Base-by-base conservation (phyloP, 2,888 invertebrate genomes). In the Lasius fuliginosus region DNA sequence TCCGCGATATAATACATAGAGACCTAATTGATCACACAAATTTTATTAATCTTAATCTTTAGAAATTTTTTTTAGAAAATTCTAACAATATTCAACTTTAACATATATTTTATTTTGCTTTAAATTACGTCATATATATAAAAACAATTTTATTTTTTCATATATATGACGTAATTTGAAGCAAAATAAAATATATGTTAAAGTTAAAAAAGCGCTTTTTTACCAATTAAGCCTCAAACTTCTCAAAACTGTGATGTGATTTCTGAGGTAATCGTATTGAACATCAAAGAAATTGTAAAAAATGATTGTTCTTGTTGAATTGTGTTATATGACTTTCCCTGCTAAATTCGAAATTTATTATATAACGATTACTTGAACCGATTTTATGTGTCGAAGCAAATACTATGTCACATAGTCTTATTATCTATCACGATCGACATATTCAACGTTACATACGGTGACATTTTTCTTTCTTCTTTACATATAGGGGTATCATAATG, bases 391-490 rank as follows among this genome's bases (percentile, higher is more conserved):
- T 30, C 58, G 27, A 18, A 33, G 33, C 49, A 33, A 76, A 76
- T 64, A 76, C 65, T 85, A 49, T 68, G 23, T 73, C 84, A n/a
- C 64, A 74, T 77, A 69, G 62, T 60, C 27, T 76, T 67, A 53
- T 84, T 73, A 77, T 49, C 68, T 58, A 58, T 12, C 42, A 42
- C 42, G 46, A 71, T 71, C 60, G 71, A 81, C 71, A 81, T 36
- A 79, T 69, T 79, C 68, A 58, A 79, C 42, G 30, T 69, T 85
- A 65, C 62, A 68, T 77, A 77, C 75, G 36, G 62, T 83, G 77
- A 60, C 75, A 71, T 77, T 71, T 79, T 68, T 62, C 68, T 79
- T 56, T 40, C 42, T 11, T 49, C 49, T 58, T 84, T 84, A 81
- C 76, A 84, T 75, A 60, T 36, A 65, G 33, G 58, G 33, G 36